Evolutionary conservation across 37 sponge, comb jelly and placozoan species (phyloP), one percentile per base, ranked within the genome.

Genomic region (Haliclona indistincta): DNA sequence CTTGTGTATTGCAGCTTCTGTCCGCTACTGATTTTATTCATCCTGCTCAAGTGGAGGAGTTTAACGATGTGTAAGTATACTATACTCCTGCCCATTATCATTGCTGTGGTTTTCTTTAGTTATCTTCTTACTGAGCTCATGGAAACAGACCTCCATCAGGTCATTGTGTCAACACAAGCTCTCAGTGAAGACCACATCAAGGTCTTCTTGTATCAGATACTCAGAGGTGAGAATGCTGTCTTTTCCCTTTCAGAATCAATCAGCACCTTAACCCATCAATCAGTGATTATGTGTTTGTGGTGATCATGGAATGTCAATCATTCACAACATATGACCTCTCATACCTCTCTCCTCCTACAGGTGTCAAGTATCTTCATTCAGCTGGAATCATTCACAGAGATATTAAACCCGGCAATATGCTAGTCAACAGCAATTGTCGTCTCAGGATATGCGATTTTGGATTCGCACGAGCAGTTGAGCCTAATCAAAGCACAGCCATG

Each of bases 401-500:
- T 49, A 61, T 94, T 61, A 94, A 94, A 56, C 95, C 95, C 54
- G 95, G 95, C 35, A 94, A 94, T 38, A 51, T 94, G 5, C 68
- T 94, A 8, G 95, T 94, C 26, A 89, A 94, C 71, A 86, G 88
- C 56, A 86, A 90, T 81, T 90, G 87, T 53, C 78, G 66, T 15
- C 70, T 94, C 19, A 85, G 86, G 73, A 93, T 93, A 56, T 94
- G 95, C 79, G 95, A 94, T 62, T 94, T 94, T 79, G 95, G 95
- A 10, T 94, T 94, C 78, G 95, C 95, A 38, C 78, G 95, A 61
- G 88, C 79, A 39, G 71, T 86, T 8, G 95, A 89, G 40, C 84
- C 88, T 4, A 75, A 94, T 54, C 76, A 40, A 6, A 83, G 53
- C 43, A 83, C 75, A 0, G 70, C 87, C 2, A 94, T 94, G 95